Percentiles rank a stretch among this genome's conserved stretches.
Conservation (phyloP, 2,888 invertebrate genomes). For the Micropterix aruncella region DNA sequence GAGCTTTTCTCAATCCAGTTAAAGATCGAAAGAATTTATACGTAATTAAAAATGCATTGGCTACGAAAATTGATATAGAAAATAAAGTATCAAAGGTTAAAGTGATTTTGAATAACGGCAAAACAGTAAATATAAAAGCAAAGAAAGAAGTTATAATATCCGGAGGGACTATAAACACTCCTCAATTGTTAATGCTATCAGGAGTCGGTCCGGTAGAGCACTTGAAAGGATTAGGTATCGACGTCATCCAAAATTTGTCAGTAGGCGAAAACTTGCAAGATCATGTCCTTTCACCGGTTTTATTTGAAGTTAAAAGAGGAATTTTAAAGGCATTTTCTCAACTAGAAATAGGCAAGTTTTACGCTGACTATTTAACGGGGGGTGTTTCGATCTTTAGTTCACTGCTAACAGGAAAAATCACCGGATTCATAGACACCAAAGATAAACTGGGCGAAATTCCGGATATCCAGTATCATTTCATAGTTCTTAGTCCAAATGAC, state of each 20-base stretch:
- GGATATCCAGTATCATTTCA: conserved; percentile 22
- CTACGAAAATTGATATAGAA: conserved; percentile 37
- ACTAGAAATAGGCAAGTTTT: neutral
- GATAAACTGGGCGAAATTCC: conserved; percentile 20
- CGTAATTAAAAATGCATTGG: conserved; percentile 40
- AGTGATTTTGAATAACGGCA: conserved; percentile 15
- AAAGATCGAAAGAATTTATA: conserved; percentile 40
- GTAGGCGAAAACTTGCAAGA: conserved; percentile 44
- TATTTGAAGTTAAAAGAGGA: conserved; percentile 12
- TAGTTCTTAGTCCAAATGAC: conserved; percentile 19
- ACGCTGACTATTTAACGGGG: neutral
- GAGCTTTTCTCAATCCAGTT: conserved; percentile 20
- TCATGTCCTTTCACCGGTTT: conserved; percentile 13
- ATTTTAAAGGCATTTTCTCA: neutral
- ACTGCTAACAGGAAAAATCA: neutral
- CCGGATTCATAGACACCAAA: conserved; percentile 20
- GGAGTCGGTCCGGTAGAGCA: conserved; percentile 43
- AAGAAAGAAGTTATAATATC: conserved; percentile 48
- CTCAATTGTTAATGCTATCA: conserved; percentile 54
- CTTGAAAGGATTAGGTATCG: conserved; percentile 26
- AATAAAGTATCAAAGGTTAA: conserved; percentile 25
- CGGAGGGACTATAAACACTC: conserved; percentile 50
- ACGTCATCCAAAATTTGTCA: conserved; percentile 26
- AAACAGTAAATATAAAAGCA: conserved; percentile 21
- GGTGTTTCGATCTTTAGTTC: neutral